phyloP scores from a whole-genome alignment of 1,140 invertebrate genomes.

The Thrips palmi region DNA sequence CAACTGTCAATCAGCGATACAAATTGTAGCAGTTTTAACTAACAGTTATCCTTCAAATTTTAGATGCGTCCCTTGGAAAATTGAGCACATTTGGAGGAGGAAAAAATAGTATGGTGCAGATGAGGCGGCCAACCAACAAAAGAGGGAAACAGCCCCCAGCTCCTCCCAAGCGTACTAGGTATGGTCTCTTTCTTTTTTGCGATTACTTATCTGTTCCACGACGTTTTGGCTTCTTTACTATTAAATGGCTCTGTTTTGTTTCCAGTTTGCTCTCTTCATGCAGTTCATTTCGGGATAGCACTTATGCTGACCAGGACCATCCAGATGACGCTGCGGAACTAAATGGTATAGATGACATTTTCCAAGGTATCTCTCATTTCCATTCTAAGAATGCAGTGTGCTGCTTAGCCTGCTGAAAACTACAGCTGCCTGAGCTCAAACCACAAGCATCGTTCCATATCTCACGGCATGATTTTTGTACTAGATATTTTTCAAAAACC shows the following conservation, averaged over 20 bases:
- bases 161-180: constrained; percentile 86
- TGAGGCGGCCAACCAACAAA: constrained; percentile 68
- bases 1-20: neutral
- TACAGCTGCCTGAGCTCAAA: too few relatives aligned
- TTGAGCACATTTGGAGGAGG: constrained; percentile 42
- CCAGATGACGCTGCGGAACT: constrained; percentile 39
- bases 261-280: constrained; percentile 60
- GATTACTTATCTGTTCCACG: neutral
- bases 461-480: too few relatives aligned
- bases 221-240: neutral
- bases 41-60: neutral
- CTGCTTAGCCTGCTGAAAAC: too few relatives aligned
- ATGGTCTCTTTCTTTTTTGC: constrained; percentile 12
- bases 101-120: constrained; percentile 49
- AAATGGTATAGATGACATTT: constrained; percentile 47
- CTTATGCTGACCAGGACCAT: constrained; percentile 18
- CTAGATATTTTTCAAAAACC: too few relatives aligned
- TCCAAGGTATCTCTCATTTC: constrained; percentile 30
- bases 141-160: constrained; percentile 86
- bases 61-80: constrained; percentile 28
- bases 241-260: constrained; percentile 15
- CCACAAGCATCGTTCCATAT: too few relatives aligned
- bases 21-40: too few relatives aligned
- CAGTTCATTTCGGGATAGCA: constrained; percentile 62
- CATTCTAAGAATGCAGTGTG: too few relatives aligned